These are phyloP conservation scores for Acanthopleura granulata DNA, from an alignment of 2,888 invertebrate genomes.

Conservation along the genomic window DNA sequence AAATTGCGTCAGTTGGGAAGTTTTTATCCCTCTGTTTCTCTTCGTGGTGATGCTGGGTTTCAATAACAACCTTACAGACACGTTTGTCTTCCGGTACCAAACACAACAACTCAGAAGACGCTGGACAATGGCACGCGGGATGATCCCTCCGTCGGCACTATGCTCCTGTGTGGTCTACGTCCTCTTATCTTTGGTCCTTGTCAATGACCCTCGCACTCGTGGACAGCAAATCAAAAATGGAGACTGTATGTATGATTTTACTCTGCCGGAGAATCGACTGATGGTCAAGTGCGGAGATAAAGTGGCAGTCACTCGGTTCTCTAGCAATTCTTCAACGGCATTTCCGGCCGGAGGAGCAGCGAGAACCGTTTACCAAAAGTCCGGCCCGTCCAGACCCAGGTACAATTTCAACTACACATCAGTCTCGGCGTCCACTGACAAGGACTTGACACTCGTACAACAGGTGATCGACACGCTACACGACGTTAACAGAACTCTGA, in stretches of 20 bases:
- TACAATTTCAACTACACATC: not conserved
- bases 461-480: not conserved
- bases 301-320: not conserved
- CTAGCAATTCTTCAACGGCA: not conserved
- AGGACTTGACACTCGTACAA: not conserved
- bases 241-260: slow-evolving; percentile 10
- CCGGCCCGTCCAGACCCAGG: not conserved
- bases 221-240: slow-evolving; percentile 3
- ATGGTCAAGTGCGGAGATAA: slow-evolving; percentile 4
- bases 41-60: no score
- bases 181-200: not conserved
- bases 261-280: not conserved
- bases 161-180: not conserved
- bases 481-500: not conserved
- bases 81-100: no score
- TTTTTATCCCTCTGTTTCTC: no score
- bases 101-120: no score
- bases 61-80: no score
- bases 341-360: not conserved
- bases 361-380: not conserved
- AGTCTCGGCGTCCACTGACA: not conserved
- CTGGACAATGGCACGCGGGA: not conserved
- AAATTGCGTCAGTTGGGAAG: not conserved
- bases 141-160: not conserved
- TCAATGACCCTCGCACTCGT: not conserved